phyloP scores from a whole-genome alignment of 2,113 vertebrate genomes.

The Cyphomyrus discorhynchus region DNA sequence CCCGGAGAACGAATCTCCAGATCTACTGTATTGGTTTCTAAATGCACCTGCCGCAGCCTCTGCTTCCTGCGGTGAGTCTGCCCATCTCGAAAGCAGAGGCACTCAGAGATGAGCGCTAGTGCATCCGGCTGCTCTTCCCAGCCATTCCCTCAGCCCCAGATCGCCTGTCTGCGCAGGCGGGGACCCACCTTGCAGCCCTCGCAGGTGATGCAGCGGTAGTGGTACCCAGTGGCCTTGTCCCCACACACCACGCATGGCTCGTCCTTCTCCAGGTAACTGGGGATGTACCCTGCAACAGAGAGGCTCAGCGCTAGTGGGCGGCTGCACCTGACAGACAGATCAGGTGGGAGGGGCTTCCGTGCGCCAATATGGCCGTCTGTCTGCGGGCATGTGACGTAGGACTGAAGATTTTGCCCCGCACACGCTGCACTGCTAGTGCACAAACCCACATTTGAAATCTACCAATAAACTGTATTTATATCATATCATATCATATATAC shows the following conservation, averaged over 20 bases:
- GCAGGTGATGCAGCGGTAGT: slow-evolving; percentile 98
- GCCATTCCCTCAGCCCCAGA: background rate
- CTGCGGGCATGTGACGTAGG: background rate
- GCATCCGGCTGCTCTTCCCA: background rate
- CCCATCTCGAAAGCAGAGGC: background rate
- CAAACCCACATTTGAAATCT: background rate
- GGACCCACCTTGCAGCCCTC: slow-evolving; percentile 90
- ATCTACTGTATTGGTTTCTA: background rate
- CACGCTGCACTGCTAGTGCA: background rate
- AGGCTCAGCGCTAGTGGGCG: slow-evolving; percentile 20
- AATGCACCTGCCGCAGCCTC: background rate
- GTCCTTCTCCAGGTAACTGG: slow-evolving; percentile 99
- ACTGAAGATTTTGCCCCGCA: background rate
- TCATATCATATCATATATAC: background rate
- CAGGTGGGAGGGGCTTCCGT: background rate
- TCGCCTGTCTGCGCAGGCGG: background rate
- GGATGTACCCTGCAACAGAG: slow-evolving; percentile 81
- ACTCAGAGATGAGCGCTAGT: background rate
- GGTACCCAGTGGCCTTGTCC: slow-evolving; percentile 94
- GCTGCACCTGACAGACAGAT: background rate
- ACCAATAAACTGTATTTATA: background rate
- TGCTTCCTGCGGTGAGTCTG: background rate
- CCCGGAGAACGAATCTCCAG: background rate
- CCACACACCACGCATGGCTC: slow-evolving; percentile 97
- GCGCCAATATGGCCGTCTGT: background rate